These are phyloP conservation scores for Polietes domitor DNA, from an alignment of 2,888 invertebrate species.

Conservation along the genomic window DNA sequence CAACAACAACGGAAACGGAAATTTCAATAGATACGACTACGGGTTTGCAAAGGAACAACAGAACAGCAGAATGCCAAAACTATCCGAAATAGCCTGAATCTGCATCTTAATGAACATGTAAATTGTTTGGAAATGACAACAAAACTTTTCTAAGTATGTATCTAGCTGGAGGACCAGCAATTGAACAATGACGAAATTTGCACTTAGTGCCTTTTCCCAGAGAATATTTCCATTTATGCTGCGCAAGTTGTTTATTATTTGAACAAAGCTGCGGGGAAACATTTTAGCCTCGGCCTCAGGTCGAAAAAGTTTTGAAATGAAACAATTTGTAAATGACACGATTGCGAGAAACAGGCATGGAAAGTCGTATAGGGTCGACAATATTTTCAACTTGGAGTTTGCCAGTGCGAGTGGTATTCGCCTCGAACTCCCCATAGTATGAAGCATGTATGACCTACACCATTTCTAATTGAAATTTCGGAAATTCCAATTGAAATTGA, in stretches of 20 bases:
- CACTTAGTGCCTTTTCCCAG: background rate
- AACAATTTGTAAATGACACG: too few species aligned
- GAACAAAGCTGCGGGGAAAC: slow-evolving; percentile 12
- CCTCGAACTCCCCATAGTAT: too few species aligned
- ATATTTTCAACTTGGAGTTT: too few species aligned
- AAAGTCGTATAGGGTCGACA: too few species aligned
- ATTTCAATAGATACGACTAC: background rate
- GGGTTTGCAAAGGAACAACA: background rate
- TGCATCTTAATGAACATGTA: slow-evolving; percentile 21
- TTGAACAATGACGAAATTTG: slow-evolving; percentile 6
- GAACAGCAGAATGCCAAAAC: background rate
- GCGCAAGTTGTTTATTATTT: background rate
- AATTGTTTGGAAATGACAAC: background rate
- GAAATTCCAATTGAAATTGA: too few species aligned
- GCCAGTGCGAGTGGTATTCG: too few species aligned
- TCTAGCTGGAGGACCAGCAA: background rate
- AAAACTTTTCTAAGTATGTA: background rate
- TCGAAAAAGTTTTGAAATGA: background rate
- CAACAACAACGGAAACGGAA: background rate
- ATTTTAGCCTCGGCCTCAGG: background rate
- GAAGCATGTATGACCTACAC: too few species aligned
- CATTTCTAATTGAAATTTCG: too few species aligned
- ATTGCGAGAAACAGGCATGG: too few species aligned
- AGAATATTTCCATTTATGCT: background rate
- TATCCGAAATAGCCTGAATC: slow-evolving; percentile 5